Percentiles rank a stretch among this genome's conserved stretches.
Conservation (phyloP, 2,888 invertebrate species). For the Acrobasis consociella region DNA sequence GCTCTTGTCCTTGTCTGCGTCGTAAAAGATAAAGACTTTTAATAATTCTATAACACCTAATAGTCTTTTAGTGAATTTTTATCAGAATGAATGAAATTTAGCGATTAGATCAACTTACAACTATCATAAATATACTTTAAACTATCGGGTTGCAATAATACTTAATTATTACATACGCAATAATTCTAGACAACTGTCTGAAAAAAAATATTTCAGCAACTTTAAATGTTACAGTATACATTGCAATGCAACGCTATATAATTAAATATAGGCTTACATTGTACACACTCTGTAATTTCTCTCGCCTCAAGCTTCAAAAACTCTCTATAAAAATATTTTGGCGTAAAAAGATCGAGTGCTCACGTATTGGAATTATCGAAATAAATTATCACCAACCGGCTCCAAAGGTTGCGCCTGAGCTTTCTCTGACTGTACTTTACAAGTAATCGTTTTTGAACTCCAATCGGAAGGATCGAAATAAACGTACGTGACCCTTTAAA, state of each 20-base stretch:
- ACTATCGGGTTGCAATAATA: too few species aligned
- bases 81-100: too few species aligned
- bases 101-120: too few species aligned
- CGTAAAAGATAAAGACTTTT: too few species aligned
- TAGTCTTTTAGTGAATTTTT: too few species aligned
- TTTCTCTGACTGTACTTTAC: constrained; percentile 9
- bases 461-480: background rate
- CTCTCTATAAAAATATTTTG: constrained; percentile 4
- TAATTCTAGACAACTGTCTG: too few species aligned
- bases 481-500: background rate
- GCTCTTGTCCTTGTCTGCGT: too few species aligned
- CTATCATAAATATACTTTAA: too few species aligned
- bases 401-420: constrained; percentile 9
- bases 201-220: too few species aligned
- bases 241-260: background rate
- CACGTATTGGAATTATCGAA: constrained; percentile 6
- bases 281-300: background rate
- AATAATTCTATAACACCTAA: too few species aligned
- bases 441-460: background rate
- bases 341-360: constrained; percentile 3
- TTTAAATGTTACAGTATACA: too few species aligned
- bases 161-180: too few species aligned
- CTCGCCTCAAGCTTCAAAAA: background rate
- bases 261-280: background rate
- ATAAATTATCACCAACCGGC: constrained; percentile 12